phyloP scores from a whole-genome alignment of 2,797 vertebrate genomes.

The Antrozous pallidus region DNA sequence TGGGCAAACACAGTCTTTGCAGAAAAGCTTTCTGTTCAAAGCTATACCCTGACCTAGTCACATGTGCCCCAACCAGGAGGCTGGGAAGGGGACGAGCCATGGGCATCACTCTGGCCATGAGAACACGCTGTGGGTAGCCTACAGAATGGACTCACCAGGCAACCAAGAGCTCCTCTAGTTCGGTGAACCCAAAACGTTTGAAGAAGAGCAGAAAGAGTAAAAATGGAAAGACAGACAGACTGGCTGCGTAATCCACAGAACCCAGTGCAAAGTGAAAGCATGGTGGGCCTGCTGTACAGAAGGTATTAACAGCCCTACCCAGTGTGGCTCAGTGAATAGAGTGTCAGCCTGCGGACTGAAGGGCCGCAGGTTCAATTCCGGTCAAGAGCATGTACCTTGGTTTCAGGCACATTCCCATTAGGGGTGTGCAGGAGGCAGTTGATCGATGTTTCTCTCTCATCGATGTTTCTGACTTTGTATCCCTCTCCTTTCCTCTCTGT shows the following conservation, averaged over 20 bases:
- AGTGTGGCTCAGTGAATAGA: too few relatives aligned
- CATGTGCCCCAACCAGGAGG: neutral
- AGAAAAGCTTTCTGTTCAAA: neutral
- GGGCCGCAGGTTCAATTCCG: too few relatives aligned
- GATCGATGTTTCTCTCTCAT: too few relatives aligned
- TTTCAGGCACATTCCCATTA: too few relatives aligned
- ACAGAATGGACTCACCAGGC: neutral
- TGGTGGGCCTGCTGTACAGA: neutral
- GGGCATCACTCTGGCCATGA: too few relatives aligned
- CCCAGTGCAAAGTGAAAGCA: neutral
- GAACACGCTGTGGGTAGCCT: rapidly evolving
- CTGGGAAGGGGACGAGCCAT: neutral
- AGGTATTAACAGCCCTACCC: too few relatives aligned
- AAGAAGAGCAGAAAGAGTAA: neutral
- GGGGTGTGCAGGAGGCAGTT: too few relatives aligned
- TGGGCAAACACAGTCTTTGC: neutral
- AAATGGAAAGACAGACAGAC: neutral
- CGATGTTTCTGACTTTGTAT: too few relatives aligned
- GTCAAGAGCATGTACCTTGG: too few relatives aligned
- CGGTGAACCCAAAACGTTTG: neutral
- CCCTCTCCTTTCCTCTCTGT: too few relatives aligned
- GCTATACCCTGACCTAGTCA: neutral
- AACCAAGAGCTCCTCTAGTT: neutral
- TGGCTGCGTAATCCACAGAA: neutral
- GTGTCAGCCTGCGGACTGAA: too few relatives aligned